Evolutionary conservation across 1,140 invertebrate genomes (phyloP).

Genomic region (Macrotrachela quadricornifera): DNA sequence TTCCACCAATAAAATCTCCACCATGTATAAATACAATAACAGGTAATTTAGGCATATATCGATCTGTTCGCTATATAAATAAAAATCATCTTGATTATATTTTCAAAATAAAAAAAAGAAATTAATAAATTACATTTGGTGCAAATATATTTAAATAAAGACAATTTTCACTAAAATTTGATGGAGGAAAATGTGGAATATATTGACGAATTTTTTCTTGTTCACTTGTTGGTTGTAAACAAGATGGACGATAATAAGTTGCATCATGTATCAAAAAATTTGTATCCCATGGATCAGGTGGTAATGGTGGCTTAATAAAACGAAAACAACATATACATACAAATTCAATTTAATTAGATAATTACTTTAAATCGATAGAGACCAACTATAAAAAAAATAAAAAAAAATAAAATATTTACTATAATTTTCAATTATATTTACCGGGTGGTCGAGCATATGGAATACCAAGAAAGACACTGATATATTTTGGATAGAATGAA

Average conservation of each 20-base stretch:
- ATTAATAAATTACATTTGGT: constrained; percentile 47
- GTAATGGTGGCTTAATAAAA: constrained; percentile 40
- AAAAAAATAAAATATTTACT: too few species aligned
- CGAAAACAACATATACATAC: constrained; percentile 11
- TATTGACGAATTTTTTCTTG: constrained; percentile 48
- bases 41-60: constrained; percentile 48
- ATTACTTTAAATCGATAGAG: constrained; percentile 47
- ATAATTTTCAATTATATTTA: too few species aligned
- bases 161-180: constrained; percentile 73
- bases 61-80: not conserved
- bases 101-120: constrained; percentile 2
- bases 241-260: constrained; percentile 60
- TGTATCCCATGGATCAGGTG: constrained; percentile 55
- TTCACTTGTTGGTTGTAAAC: constrained; percentile 63
- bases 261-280: constrained; percentile 49
- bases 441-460: constrained; percentile 65
- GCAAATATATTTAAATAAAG: constrained; percentile 79
- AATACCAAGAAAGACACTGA: constrained; percentile 63
- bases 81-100: constrained; percentile 13
- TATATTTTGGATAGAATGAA: constrained; percentile 21
- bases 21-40: constrained; percentile 94
- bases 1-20: constrained; percentile 73
- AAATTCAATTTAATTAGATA: not conserved
- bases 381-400: constrained; percentile 18
- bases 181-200: constrained; percentile 14